A percentile compares a stretch with the other conserved stretches of the same genome.
These are phyloP conservation scores for Microcaecilia unicolor DNA, from an alignment of 2,797 vertebrate genomes.

Conservation along the genomic window DNA sequence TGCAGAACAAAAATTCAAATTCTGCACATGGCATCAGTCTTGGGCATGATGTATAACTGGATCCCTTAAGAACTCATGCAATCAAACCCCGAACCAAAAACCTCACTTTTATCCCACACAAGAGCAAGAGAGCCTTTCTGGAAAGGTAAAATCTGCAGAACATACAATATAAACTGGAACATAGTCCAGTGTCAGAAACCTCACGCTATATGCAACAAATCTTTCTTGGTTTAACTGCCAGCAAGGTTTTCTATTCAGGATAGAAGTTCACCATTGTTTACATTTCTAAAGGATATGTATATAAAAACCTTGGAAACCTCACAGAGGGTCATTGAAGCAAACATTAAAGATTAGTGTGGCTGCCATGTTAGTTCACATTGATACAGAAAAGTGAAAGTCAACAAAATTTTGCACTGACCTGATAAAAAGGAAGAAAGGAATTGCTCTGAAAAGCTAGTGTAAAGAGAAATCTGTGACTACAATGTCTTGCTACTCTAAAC, in stretches of 20 bases:
- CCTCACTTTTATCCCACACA: constrained; percentile 23
- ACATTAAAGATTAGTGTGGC: too few species aligned
- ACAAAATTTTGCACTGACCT: neutral
- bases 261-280: constrained; percentile 5
- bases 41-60: too few species aligned
- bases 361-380: too few species aligned
- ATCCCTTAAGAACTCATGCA: too few species aligned
- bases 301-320: neutral
- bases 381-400: too few species aligned
- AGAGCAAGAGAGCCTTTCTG: constrained; percentile 34
- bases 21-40: constrained; percentile 1
- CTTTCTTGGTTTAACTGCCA: neutral
- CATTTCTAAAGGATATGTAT: neutral
- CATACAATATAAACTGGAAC: constrained; percentile 32
- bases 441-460: constrained; percentile 17
- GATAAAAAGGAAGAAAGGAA: constrained; percentile 6
- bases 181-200: constrained; percentile 3
- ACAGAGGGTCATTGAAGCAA: neutral
- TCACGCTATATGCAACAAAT: too few species aligned
- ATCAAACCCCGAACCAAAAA: too few species aligned
- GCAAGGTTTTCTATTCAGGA: constrained; percentile 12
- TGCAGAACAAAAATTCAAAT: constrained; percentile 7
- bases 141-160: constrained; percentile 39
- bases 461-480: constrained; percentile 15
- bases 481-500: constrained; percentile 10